phyloP scores from a whole-genome alignment of 2,888 invertebrate species.

The Temnothorax ravouxi region DNA sequence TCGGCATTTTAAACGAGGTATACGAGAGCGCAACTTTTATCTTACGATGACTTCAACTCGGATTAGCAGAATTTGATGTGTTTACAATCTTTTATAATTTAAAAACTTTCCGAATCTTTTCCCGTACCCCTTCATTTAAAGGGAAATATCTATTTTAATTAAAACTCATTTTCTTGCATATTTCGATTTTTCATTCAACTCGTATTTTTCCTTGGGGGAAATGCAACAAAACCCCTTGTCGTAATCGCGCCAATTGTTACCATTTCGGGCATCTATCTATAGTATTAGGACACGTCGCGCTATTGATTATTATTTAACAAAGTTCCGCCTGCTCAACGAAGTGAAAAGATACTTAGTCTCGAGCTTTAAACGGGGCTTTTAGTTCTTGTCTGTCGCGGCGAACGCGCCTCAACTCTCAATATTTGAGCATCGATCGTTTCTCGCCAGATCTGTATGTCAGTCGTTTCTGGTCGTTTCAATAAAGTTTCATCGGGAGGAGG shows the following conservation, averaged over 20 bases:
- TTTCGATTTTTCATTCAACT: no score
- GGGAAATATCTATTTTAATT: no score
- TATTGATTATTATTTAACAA: not conserved
- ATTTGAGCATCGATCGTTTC: not conserved
- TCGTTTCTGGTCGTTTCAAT: not conserved
- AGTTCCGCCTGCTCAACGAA: not conserved
- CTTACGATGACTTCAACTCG: no score
- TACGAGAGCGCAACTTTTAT: no score
- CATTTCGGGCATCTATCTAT: no score
- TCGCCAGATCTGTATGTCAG: not conserved
- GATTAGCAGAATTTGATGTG: no score
- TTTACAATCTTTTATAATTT: no score
- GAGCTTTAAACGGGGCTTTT: not conserved
- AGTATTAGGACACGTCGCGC: not conserved
- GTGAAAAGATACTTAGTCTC: not conserved
- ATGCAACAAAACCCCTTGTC: not conserved
- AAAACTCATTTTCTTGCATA: no score
- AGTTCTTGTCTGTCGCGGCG: not conserved
- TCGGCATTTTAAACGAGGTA: no score
- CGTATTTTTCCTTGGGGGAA: not conserved
- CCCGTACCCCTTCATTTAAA: no score
- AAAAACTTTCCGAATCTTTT: no score
- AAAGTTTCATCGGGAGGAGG: not conserved
- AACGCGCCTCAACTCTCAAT: not conserved
- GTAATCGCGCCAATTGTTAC: not conserved